Percentiles rank a stretch among this genome's conserved stretches.
phyloP scores from a whole-genome alignment of 2,888 invertebrate genomes.

The Drosophila algonquin region DNA sequence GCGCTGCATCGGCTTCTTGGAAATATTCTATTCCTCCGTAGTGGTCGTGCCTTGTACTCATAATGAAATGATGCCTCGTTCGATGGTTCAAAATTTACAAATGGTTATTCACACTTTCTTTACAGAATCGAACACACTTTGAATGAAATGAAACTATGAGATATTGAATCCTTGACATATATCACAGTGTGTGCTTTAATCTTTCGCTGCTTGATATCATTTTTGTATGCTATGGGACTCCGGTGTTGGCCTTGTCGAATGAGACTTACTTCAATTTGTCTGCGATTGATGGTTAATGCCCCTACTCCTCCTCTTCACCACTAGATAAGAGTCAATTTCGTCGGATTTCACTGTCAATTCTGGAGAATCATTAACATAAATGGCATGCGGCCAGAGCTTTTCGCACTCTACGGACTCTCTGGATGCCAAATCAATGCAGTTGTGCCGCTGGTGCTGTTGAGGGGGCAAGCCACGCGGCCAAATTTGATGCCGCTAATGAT shows the following conservation, averaged over 20 bases:
- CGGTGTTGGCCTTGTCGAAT: too few species aligned
- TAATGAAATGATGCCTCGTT: not conserved
- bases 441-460: constrained; percentile 6
- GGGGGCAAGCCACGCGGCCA: constrained; percentile 45
- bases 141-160: not conserved
- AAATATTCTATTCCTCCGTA: not conserved
- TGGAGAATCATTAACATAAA: constrained; percentile 69
- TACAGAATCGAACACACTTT: not conserved
- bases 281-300: not conserved
- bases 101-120: not conserved
- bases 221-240: not conserved
- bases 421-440: constrained; percentile 68
- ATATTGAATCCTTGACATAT: not conserved
- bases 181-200: not conserved
- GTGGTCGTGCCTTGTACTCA: not conserved
- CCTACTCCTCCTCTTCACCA: not conserved
- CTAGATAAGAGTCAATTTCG: not conserved
- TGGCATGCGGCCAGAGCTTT: constrained; percentile 50
- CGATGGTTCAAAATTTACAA: not conserved
- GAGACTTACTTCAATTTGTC: not conserved
- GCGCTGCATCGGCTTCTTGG: not conserved
- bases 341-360: constrained; percentile 53
- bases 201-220: not conserved
- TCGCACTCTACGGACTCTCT: constrained; percentile 17
- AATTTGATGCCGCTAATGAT: constrained; percentile 69